These are phyloP conservation scores for Anoncus sp. DNA, from an alignment of 2,888 invertebrate genomes.

Conservation along the genomic window DNA sequence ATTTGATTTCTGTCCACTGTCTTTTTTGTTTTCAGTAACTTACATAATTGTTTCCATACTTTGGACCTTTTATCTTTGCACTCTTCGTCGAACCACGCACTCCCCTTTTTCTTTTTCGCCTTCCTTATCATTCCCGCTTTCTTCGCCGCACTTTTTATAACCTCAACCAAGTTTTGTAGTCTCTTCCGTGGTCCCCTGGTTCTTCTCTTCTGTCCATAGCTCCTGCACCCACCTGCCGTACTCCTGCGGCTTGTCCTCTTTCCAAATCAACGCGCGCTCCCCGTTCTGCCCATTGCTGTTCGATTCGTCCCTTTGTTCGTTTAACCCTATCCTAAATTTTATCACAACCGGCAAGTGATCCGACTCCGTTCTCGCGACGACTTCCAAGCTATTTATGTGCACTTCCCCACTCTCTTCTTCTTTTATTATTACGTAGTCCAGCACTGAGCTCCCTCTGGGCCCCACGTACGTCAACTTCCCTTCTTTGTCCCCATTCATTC, in stretches of 20 bases:
- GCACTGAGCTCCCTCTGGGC: conserved; percentile 4
- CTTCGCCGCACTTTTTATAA: conserved; percentile 8
- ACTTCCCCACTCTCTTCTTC: neutral
- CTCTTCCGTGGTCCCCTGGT: conserved; percentile 6
- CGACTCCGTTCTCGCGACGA: conserved; percentile 18
- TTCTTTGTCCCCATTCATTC: conserved; percentile 12
- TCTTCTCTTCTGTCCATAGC: neutral
- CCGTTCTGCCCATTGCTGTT: neutral
- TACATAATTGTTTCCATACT: conserved; percentile 15
- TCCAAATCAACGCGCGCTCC: neutral
- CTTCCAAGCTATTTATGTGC: neutral
- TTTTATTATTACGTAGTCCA: neutral
- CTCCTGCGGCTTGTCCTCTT: conserved; percentile 2
- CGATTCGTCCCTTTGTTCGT: neutral
- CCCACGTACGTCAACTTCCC: conserved; percentile 26
- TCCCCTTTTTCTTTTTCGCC: neutral
- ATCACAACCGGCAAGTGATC: conserved; percentile 35
- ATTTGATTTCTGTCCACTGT: neutral
- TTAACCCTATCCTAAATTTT: neutral
- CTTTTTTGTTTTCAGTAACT: conserved; percentile 19
- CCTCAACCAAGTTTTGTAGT: neutral
- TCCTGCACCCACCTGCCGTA: neutral
- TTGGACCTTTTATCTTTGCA: conserved; percentile 9
- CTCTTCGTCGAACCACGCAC: conserved; percentile 27
- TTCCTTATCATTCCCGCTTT: conserved; percentile 7